Base-by-base conservation (phyloP, 2,113 vertebrate species). In the Micronycteris hirsuta region DNA sequence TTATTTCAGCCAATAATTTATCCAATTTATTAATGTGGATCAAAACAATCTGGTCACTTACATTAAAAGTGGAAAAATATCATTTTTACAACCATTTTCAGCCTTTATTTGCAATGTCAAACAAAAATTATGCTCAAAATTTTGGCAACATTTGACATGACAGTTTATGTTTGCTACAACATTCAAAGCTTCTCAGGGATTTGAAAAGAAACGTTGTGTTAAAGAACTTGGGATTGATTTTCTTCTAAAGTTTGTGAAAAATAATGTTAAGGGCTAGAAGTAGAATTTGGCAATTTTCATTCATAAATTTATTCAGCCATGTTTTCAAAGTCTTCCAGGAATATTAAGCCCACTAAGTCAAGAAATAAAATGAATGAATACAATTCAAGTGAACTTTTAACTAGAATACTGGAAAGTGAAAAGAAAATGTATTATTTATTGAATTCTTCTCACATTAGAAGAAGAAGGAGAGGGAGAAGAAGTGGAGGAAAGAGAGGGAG, bases 251-350 rank as follows among this genome's bases (percentile, higher is more conserved):
- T 1, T 41, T 81, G 2, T 94, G 26, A 84, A 83, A 81, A 74
- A 89, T 82, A 74, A 58, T 58, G 11, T 7, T 83, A 81, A 67
- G 41, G 19, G 26, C 16, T 14, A 74, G 77, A 71, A 80, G 86
- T 91, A 70, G n/a, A 96, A 68, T 77, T 80, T 58, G 24, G 36
- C 20, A 47, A 63, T 78, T 93, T 94, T 92, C 47, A 96, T 89
- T 97, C 93, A 92, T 58, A 92, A 95, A 67, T 73, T 82, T 33
- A 80, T 63, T 43, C 15, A 52, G n/a, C 7, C 3, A 43, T 92
- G 20, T 88, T 96, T 97, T 82, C 41, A 83, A 85, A 93, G 54
- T 14, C 45, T 84, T 47, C 1, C 45, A 78, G 78, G 20, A 91
- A 80, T 87, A 41, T 70, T 71, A 96, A 95, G 7, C 16, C 26